These are phyloP conservation scores for Blastomussa wellsi DNA, from an alignment of 92 coral and sea anemone genomes.

Conservation along the genomic window DNA sequence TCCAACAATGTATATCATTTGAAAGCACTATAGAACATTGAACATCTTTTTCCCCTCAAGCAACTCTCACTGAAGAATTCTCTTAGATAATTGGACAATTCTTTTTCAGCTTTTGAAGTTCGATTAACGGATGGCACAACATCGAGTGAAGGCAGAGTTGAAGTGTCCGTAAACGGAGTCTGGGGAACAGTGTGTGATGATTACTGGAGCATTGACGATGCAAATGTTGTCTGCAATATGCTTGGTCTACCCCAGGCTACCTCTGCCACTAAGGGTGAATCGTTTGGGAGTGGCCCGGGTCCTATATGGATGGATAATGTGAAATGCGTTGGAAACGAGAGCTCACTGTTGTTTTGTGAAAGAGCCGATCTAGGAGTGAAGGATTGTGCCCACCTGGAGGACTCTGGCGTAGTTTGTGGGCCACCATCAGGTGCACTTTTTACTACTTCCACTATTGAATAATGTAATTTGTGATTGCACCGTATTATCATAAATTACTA, in stretches of 20 bases:
- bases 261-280: slow-evolving; percentile 17
- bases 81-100: neutral
- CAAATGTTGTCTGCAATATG: slow-evolving; percentile 26
- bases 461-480: too few species aligned
- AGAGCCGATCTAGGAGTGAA: slow-evolving; percentile 26
- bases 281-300: slow-evolving; percentile 22
- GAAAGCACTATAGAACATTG: too few species aligned
- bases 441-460: neutral
- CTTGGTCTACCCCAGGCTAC: slow-evolving; percentile 39
- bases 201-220: slow-evolving; percentile 30
- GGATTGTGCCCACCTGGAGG: slow-evolving; percentile 31
- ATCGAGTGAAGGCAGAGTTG: slow-evolving; percentile 25
- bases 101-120: slow-evolving; percentile 22
- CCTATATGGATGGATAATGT: slow-evolving; percentile 34
- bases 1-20: too few species aligned
- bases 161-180: slow-evolving; percentile 24
- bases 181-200: slow-evolving; percentile 36
- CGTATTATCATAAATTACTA: too few species aligned
- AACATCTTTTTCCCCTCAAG: too few species aligned
- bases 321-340: slow-evolving; percentile 34
- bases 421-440: slow-evolving; percentile 19
- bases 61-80: too few species aligned
- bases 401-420: slow-evolving; percentile 38
- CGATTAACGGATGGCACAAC: slow-evolving; percentile 17
- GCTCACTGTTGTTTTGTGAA: slow-evolving; percentile 14